A percentile compares a stretch with the other conserved stretches of the same genome.
Conservation (phyloP, 2,888 invertebrate genomes). For the Gonocerus acuteangulatus region DNA sequence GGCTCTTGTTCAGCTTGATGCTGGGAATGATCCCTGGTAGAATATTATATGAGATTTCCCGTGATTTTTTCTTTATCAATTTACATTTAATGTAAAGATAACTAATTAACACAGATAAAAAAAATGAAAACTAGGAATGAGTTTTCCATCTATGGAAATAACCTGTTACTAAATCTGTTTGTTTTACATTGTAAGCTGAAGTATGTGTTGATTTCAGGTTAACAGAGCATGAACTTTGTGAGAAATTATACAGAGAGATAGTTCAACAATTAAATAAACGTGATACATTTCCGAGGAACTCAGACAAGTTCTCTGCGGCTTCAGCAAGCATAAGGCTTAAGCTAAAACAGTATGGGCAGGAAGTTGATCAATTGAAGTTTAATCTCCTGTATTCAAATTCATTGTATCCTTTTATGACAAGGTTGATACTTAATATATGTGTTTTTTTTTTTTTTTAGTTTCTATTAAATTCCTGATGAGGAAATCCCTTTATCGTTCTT, state of each 20-base stretch:
- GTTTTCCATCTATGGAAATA: background rate
- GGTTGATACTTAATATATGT: too few relatives aligned
- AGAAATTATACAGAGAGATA: constrained; percentile 55
- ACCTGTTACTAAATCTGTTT: background rate
- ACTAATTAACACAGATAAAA: background rate
- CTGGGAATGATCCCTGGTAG: constrained; percentile 24
- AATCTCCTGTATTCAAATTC: constrained; percentile 7
- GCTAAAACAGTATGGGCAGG: constrained; percentile 55
- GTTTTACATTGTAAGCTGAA: background rate
- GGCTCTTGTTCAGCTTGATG: constrained; percentile 19
- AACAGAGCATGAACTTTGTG: constrained; percentile 58
- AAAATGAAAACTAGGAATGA: too few relatives aligned
- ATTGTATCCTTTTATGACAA: constrained; percentile 23
- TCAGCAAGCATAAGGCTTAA: constrained; percentile 54
- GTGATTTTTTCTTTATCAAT: too few relatives aligned
- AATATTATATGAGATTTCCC: background rate
- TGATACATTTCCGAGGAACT: constrained; percentile 48
- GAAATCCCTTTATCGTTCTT: too few relatives aligned
- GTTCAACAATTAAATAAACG: constrained; percentile 54
- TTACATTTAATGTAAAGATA: background rate
- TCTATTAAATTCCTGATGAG: too few relatives aligned
- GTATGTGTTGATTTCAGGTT: constrained; percentile 47
- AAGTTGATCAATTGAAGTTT: constrained; percentile 51
- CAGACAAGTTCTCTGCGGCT: constrained; percentile 51
- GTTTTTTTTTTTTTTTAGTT: too few relatives aligned